Base-by-base conservation (phyloP, 2,888 invertebrate genomes). In the Sinelater perroti region DNA sequence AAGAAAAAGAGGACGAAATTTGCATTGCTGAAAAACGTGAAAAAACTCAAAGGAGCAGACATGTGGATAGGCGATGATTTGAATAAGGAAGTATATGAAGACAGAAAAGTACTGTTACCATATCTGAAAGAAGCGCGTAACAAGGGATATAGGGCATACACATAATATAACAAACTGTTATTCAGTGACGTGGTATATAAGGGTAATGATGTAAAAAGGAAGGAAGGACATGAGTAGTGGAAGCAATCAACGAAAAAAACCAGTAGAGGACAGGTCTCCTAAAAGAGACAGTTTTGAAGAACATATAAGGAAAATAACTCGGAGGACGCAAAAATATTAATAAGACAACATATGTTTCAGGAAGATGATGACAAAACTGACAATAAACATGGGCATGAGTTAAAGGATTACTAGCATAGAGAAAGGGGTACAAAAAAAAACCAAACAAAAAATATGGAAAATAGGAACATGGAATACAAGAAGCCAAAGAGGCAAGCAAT, bases 221-320 rank as follows among this genome's bases (percentile, higher is more conserved):
- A 40, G 8, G 36, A 28, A 38, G 17, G 10, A 7, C 13, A 3
- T 1, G 2, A n/a, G 38, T n/a, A 20, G 6, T 8, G 11, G 38
- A 35, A 50, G 16, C 11, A 38, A 6, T 11, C 3, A n/a, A 33
- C 31, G 33, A 6, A 47, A 47, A 47, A 55, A 40, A 18, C 46
- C 47, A 40, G 47, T 38, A 20, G 14, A 26, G 11, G 18, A 54
- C 1, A 52, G 52, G n/a, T 52, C 52, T 1, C 52, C 52, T 5
- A 44, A 44, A 18, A 35, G 35, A 26, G n/a, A 6, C 2, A 54
- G 45, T 14, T 20, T 54, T 26, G 45, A 54, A 28, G 46, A 54
- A 35, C 54, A 54, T 11, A 20, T 54, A 46, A 45, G 45, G n/a
- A 54, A 54, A 54, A 45, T 54, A 24, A 54, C 54, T 8, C 21